These are phyloP conservation scores for Cercocebus atys DNA, from an alignment of 2,113 vertebrate genomes.

Conservation along the genomic window DNA sequence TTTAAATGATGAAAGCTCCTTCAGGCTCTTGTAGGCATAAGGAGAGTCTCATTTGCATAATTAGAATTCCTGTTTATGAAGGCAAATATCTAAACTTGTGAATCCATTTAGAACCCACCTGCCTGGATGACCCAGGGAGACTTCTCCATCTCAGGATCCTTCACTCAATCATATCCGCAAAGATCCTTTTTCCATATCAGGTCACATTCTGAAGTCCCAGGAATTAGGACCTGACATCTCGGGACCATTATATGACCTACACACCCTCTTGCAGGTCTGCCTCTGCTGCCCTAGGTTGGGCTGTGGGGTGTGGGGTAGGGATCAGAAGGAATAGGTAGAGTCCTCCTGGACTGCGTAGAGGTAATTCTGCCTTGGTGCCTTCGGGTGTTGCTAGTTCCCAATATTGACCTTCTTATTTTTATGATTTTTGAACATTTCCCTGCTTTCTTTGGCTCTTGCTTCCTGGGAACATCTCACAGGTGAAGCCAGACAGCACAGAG, in stretches of 20 bases:
- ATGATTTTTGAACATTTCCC: neutral
- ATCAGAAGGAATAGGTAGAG: too few species aligned
- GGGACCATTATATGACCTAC: too few species aligned
- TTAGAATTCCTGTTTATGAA: too few species aligned
- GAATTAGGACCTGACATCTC: neutral
- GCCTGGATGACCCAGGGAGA: too few species aligned
- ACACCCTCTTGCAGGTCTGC: fast-evolving
- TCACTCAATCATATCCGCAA: neutral
- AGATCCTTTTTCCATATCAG: neutral
- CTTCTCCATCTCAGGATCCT: neutral
- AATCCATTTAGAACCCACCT: too few species aligned
- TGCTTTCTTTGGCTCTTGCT: neutral
- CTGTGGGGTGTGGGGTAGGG: neutral
- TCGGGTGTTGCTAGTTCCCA: fast-evolving
- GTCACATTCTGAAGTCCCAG: neutral
- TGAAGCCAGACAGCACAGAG: neutral
- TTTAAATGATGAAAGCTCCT: neutral
- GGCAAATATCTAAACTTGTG: neutral
- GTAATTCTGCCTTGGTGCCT: neutral
- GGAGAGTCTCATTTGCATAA: neutral
- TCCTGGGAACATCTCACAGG: neutral
- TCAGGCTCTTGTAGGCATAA: neutral
- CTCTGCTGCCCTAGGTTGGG: neutral
- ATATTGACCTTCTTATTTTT: neutral
- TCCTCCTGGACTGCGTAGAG: fast-evolving